phyloP scores from a whole-genome alignment of 2,113 vertebrate species.

The Origma solitaria region DNA sequence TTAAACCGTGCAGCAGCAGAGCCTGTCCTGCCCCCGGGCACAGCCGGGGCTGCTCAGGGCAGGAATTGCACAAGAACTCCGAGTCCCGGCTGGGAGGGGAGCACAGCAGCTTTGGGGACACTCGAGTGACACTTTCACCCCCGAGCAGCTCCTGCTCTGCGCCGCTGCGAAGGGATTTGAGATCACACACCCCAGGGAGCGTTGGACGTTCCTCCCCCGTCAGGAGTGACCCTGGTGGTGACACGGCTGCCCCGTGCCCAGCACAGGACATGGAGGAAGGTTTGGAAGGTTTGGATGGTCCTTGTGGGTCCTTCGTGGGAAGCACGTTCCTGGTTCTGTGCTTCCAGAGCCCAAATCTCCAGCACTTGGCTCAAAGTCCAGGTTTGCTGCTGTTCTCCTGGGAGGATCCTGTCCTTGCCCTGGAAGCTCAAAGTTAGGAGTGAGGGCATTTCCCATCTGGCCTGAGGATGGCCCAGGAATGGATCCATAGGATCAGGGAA shows the following conservation, averaged over 20 bases:
- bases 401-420: not conserved
- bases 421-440: not conserved
- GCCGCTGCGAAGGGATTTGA: rapidly evolving
- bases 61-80: not conserved
- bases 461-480: not conserved
- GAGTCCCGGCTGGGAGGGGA: not conserved
- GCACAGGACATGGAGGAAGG: not conserved
- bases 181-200: not conserved
- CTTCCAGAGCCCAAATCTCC: not conserved
- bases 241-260: rapidly evolving
- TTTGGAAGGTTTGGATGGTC: too few relatives aligned
- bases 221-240: not conserved
- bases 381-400: not conserved
- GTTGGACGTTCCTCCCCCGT: rapidly evolving
- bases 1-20: not conserved
- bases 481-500: not conserved
- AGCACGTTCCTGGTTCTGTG: not conserved
- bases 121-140: rapidly evolving
- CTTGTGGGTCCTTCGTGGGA: not conserved
- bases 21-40: not conserved
- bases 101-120: not conserved
- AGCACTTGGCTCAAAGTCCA: not conserved
- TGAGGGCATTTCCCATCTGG: not conserved
- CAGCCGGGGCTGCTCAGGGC: not conserved
- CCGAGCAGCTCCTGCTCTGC: not conserved